These are phyloP conservation scores for Pyxicephalus adspersus DNA, from an alignment of 2,113 vertebrate species.

Conservation along the genomic window DNA sequence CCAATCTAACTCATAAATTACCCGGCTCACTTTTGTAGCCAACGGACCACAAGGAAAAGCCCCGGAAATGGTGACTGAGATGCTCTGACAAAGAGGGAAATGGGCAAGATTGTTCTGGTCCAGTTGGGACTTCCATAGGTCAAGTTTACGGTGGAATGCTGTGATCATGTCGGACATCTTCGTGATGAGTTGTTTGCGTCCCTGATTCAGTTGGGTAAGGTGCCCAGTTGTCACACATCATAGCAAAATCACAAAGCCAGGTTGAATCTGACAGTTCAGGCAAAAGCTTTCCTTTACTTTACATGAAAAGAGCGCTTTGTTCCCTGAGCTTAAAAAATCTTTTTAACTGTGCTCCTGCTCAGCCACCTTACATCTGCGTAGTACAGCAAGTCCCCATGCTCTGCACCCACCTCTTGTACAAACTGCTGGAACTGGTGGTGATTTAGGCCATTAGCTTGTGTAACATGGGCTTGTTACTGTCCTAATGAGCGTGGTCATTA, in stretches of 20 bases:
- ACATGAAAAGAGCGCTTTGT: too few relatives aligned
- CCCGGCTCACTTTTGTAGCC: slow-evolving; percentile 55
- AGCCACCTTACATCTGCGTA: too few relatives aligned
- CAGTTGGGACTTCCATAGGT: background rate
- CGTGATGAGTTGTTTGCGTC: slow-evolving; percentile 37
- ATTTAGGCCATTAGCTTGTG: too few relatives aligned
- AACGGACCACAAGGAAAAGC: slow-evolving; percentile 53
- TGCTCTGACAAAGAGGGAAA: slow-evolving; percentile 57
- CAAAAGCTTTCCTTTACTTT: slow-evolving; percentile 46
- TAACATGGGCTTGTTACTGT: too few relatives aligned
- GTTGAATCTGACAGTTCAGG: slow-evolving; percentile 41
- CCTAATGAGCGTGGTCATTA: too few relatives aligned
- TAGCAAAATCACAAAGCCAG: slow-evolving; percentile 55
- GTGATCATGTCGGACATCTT: background rate
- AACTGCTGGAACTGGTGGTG: too few relatives aligned
- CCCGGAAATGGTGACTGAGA: slow-evolving; percentile 49
- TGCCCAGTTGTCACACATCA: slow-evolving; percentile 48
- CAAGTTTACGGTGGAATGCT: slow-evolving; percentile 17
- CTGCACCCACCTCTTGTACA: too few relatives aligned
- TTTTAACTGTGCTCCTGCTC: too few relatives aligned
- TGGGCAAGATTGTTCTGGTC: slow-evolving; percentile 10
- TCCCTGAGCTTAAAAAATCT: too few relatives aligned
- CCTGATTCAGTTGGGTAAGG: slow-evolving; percentile 53
- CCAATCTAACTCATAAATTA: slow-evolving; percentile 58
- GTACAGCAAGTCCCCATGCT: too few relatives aligned